Evolutionary conservation across 2,113 vertebrate species (phyloP), one percentile per base, ranked within the genome.

Genomic region (Tympanuchus pallidicinctus): DNA sequence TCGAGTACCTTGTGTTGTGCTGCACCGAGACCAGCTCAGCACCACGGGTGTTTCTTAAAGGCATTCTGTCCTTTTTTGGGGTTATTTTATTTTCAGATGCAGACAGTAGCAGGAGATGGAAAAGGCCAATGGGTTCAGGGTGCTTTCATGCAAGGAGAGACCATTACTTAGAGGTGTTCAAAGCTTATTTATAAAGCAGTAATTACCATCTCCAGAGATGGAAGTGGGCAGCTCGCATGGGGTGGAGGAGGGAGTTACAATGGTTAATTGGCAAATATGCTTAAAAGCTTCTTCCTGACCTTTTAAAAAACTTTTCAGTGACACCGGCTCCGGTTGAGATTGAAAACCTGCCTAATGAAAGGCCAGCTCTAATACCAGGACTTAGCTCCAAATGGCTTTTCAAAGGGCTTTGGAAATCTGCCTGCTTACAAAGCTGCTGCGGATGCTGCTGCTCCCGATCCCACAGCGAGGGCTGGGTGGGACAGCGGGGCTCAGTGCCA

Each of bases 331-430:
- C 64, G 88, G 89, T 67, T 77, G 91, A 75, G 95, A 90, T 78
- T 81, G 91, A 79, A 82, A 88, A 89, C 43, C 82, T 73, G 86
- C 19, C 90, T 86, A 85, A 75, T 74, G 85, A 93, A 96, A 94
- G 89, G 85, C 84, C 90, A 59, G 74, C 30, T 89, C 84, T 94
- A 85, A 95, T 90, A 60, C 88, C 88, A 7, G 88, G 93, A 76
- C 89, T 96, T 89, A 89, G 87, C 91, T 86, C 82, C 67, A 93
- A 96, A 93, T 96, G 78, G 89, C 78, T 96, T 96, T 96, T 93
- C 90, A 93, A 95, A 95, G 95, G 85, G 70, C 76, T 79, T 57
- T 71, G 82, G 82, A 93, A 96, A 92, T 94, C 95, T 87, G 18
- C 45, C 83, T 74, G 88, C 93, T 90, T 42, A 70, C 67, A 73